Evolutionary conservation across 2,888 invertebrate species (phyloP).

Genomic region (Gastrophysa polygoni): DNA sequence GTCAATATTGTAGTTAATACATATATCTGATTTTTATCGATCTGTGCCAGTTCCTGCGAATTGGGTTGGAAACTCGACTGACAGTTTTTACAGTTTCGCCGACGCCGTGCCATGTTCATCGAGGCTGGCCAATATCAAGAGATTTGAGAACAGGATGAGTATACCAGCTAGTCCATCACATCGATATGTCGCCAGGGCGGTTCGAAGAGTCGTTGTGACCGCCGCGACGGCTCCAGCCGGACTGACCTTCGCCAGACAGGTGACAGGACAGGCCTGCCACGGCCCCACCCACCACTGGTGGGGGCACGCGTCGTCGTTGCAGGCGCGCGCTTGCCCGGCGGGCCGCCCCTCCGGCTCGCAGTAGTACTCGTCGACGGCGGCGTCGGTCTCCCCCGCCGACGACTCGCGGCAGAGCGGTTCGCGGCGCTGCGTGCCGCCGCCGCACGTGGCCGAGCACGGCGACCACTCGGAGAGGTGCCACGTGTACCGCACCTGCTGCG

Average conservation of each 20-base stretch:
- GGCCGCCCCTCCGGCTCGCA: conserved; percentile 61
- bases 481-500: conserved; percentile 65
- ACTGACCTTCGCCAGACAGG: conserved; percentile 57
- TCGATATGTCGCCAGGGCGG: no score
- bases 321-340: conserved; percentile 67
- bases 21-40: no score
- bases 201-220: no score
- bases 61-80: no score
- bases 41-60: no score
- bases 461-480: conserved; percentile 86
- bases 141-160: no score
- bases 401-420: conserved; percentile 60
- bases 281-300: conserved; percentile 87
- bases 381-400: conserved; percentile 56
- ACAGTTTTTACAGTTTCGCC: no score
- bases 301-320: conserved; percentile 70
- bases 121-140: no score
- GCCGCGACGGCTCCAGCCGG: not conserved
- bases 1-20: no score
- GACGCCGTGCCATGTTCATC: no score
- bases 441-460: conserved; percentile 77
- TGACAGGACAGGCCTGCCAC: conserved; percentile 83
- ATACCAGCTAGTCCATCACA: no score
- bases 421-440: conserved; percentile 72
- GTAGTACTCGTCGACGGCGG: conserved; percentile 53